phyloP scores from a whole-genome alignment of 2,888 invertebrate genomes.

The Melinaea menophilus region DNA sequence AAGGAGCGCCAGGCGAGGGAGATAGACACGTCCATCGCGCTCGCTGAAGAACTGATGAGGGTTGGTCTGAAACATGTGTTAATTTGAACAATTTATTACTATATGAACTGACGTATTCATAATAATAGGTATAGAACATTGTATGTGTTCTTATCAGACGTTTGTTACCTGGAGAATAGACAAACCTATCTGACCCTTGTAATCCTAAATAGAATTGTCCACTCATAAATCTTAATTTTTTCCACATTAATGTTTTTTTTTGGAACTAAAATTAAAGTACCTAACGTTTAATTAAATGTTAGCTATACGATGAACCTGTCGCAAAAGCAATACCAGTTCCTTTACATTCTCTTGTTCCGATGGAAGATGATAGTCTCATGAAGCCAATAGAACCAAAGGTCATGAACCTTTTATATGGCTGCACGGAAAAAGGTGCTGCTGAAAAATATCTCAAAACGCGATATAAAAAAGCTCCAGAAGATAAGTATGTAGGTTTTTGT shows the following conservation, averaged over 20 bases:
- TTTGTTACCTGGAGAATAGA: too few relatives aligned
- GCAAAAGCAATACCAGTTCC: constrained; percentile 44
- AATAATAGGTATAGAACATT: too few relatives aligned
- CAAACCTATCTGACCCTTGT: too few relatives aligned
- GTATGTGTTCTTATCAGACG: too few relatives aligned
- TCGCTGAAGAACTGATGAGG: constrained; percentile 50
- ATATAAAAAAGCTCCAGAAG: constrained; percentile 72
- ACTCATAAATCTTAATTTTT: too few relatives aligned
- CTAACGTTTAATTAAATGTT: not conserved
- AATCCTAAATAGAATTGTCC: too few relatives aligned
- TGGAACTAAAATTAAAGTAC: too few relatives aligned
- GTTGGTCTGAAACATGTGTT: constrained; percentile 35
- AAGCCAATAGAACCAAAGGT: constrained; percentile 71
- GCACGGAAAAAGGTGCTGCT: constrained; percentile 69
- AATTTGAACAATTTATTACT: too few relatives aligned
- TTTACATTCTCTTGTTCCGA: constrained; percentile 39
- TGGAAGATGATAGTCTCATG: constrained; percentile 62
- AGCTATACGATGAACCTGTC: constrained; percentile 51
- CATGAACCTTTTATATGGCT: constrained; percentile 61
- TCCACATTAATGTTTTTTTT: too few relatives aligned
- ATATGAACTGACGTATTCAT: too few relatives aligned
- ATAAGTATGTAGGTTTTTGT: constrained; percentile 51
- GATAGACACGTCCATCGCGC: constrained; percentile 52
- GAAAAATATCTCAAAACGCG: constrained; percentile 69
- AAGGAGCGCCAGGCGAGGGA: constrained; percentile 61